Base-by-base conservation (phyloP, 37 sponge, comb jelly and placozoan species). In the Cladorhizidae sp. region DNA sequence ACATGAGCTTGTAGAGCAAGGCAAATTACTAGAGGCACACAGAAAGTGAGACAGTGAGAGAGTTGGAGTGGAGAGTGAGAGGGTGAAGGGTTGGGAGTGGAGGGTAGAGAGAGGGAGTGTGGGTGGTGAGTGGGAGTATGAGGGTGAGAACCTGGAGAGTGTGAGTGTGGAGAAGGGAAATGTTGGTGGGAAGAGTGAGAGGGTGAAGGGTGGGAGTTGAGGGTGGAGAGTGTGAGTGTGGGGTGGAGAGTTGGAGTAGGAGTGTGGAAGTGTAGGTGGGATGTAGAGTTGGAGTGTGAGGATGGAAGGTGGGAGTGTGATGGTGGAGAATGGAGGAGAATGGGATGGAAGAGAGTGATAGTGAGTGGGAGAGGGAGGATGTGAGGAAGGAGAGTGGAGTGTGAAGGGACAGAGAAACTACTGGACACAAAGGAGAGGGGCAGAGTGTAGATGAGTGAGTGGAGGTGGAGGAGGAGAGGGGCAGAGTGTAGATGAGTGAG, bases 1-100 rank as follows among this genome's bases (percentile, higher is more conserved):
- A 9, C 56, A 84, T 9, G 83, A 85, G 9, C 86, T 93, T 38
- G 81, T 93, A 11, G 37, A 85, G 25, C 41, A 80, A 12, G 80
- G 72, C 23, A 65, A 70, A 29, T 75, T 93, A 22, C 75, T 93
- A 29, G 79, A 79, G 29, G 93, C 93, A 25, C 93, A 93, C 72
- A 65, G 80, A 31, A 83, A 83, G 93, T 93, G 54, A 62, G 90
- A 67, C 33, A 33, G 6, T 26, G 9, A 23, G n/a, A n/a, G 23
- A 11, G 8, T 64, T 26, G 9, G 64, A 64, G 55, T 54, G 55
- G 17, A 17, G 55, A 11, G 21, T 64, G 29, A 67, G 36, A 21
- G 20, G 68, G 8, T 67, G 61, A 6, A 59, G 61, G 28, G n/a
- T 17, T 5, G 28, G 15, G 5, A 7, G 36, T 8, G 72, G 18